Conservation (phyloP, 2,113 vertebrate species). For the Pedionomus torquatus region DNA sequence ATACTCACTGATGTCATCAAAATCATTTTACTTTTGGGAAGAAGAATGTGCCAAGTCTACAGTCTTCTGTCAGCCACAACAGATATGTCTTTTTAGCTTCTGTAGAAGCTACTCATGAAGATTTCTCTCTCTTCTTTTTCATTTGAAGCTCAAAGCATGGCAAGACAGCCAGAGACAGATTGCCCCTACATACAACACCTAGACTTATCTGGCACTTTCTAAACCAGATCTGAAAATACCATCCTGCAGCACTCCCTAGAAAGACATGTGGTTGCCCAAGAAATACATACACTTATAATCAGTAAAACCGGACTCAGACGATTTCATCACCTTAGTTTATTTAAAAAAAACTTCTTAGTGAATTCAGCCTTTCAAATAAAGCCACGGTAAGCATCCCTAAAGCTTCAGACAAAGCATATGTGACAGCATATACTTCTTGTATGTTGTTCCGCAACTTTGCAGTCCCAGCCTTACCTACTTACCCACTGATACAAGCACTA, state of each 20-base stretch:
- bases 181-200: neutral
- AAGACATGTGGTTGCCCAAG: neutral
- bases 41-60: neutral
- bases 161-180: neutral
- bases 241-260: neutral
- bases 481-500: neutral
- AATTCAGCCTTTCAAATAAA: neutral
- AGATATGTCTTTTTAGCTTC: neutral
- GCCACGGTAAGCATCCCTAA: neutral
- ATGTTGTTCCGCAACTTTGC: neutral
- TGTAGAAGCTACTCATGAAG: neutral
- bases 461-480: neutral
- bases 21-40: neutral
- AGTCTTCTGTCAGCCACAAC: neutral
- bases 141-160: neutral
- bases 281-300: neutral
- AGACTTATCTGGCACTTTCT: neutral
- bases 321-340: neutral
- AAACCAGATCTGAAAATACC: neutral
- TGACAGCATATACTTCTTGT: neutral
- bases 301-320: neutral
- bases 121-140: neutral
- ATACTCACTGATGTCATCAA: neutral
- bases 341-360: neutral
- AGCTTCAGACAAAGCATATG: neutral